A percentile compares a stretch with the other conserved stretches of the same genome.
phyloP scores from a whole-genome alignment of 2,797 vertebrate species.

The Hypotaenidia philippensis region DNA sequence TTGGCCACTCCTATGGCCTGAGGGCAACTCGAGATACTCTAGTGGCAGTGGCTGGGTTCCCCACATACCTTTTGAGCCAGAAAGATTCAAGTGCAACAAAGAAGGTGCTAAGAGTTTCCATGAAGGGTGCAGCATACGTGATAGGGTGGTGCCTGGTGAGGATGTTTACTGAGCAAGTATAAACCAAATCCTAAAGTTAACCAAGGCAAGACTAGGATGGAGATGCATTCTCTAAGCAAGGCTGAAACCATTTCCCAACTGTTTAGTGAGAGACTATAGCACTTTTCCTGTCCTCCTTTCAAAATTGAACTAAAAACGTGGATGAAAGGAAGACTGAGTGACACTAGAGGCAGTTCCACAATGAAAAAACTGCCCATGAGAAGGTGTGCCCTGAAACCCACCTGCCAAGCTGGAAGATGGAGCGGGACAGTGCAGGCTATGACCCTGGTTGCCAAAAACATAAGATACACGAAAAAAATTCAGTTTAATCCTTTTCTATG shows the following conservation, averaged over 20 bases:
- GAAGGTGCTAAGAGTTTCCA: background rate
- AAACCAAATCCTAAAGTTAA: background rate
- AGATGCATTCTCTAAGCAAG: background rate
- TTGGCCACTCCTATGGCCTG: rapidly evolving
- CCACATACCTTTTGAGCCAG: rapidly evolving
- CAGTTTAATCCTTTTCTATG: background rate
- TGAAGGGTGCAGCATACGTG: background rate
- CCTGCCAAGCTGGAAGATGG: background rate
- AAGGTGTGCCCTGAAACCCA: background rate
- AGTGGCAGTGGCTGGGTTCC: background rate
- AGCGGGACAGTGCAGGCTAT: background rate
- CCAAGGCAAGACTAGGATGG: rapidly evolving
- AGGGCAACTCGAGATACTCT: background rate
- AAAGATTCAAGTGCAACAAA: background rate
- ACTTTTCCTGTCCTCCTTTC: too few relatives aligned
- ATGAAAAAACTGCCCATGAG: background rate
- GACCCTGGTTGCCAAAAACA: background rate
- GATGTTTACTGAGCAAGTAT: background rate
- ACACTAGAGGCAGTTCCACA: background rate
- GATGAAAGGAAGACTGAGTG: background rate
- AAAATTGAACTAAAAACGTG: background rate
- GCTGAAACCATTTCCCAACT: background rate
- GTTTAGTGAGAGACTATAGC: background rate
- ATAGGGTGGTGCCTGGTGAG: background rate
- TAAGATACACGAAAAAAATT: background rate